Evolutionary conservation across 1,140 invertebrate species (phyloP).

Genomic region (Euwallacea similis): DNA sequence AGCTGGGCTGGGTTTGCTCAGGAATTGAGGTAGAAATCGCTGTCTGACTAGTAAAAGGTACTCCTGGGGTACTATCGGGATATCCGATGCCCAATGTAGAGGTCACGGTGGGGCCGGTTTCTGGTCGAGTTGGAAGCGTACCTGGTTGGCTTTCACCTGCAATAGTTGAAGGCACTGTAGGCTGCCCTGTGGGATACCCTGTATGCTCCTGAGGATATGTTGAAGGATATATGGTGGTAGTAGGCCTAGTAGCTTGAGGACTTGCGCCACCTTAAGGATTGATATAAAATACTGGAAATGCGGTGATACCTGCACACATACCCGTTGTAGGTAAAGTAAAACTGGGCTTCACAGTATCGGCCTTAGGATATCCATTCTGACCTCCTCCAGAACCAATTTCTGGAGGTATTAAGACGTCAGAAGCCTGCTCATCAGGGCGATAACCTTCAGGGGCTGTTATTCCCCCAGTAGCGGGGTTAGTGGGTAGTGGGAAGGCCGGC

Average conservation of each 20-base stretch:
- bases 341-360: not conserved
- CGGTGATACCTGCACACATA: too few species aligned
- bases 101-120: not conserved
- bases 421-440: not conserved
- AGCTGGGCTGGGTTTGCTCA: slow-evolving; percentile 1
- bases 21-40: not conserved
- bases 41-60: slow-evolving; percentile 4
- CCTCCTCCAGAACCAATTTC: slow-evolving; percentile 10
- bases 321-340: slow-evolving; percentile 14
- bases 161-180: not conserved
- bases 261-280: too few species aligned
- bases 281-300: too few species aligned
- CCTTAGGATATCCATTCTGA: not conserved
- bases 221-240: too few species aligned
- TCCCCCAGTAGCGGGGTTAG: slow-evolving; percentile 37
- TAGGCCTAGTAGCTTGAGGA: too few species aligned
- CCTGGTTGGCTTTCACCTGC: slow-evolving; percentile 5
- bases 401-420: slow-evolving; percentile 20
- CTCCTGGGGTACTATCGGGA: slow-evolving; percentile 5
- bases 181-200: too few species aligned
- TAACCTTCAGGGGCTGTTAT: slow-evolving; percentile 30
- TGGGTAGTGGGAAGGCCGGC: slow-evolving; percentile 41
- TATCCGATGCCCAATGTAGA: slow-evolving; percentile 7
- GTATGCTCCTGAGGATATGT: too few species aligned
- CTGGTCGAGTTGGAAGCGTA: slow-evolving; percentile 9